Conservation (phyloP, 2,888 invertebrate species). For the Meganola albula region DNA sequence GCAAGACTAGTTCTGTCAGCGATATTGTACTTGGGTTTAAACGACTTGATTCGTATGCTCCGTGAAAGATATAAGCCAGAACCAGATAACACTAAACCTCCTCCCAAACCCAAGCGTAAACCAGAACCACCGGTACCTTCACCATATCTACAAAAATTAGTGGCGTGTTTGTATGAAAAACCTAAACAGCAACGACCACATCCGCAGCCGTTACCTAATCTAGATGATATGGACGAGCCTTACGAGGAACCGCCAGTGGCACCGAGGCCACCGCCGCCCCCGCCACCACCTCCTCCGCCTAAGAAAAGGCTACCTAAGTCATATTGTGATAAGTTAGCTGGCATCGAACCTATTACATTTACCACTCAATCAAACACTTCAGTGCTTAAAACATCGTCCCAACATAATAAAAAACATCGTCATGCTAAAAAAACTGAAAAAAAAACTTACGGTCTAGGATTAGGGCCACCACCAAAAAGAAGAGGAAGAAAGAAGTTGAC, state of each 20-base stretch:
- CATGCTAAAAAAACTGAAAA: conserved; percentile 22
- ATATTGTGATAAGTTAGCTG: conserved; percentile 56
- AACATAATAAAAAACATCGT: neutral
- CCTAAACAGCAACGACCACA: conserved; percentile 30
- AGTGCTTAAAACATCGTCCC: neutral
- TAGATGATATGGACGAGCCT: conserved; percentile 54
- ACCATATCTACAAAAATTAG: conserved; percentile 55
- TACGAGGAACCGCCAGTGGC: conserved; percentile 47
- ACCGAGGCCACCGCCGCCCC: conserved; percentile 43
- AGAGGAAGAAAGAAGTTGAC: conserved; percentile 36
- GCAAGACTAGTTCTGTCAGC: conserved; percentile 54
- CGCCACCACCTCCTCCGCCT: conserved; percentile 56
- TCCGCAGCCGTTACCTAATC: conserved; percentile 53
- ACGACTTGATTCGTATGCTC: conserved; percentile 43
- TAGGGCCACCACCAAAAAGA: conserved; percentile 17
- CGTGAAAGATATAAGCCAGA: conserved; percentile 47
- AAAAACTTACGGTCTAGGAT: conserved; percentile 46
- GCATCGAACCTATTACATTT: conserved; percentile 36
- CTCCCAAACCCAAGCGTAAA: conserved; percentile 38
- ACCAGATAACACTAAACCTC: conserved; percentile 14
- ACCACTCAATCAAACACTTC: no score
- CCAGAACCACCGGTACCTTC: conserved; percentile 36
- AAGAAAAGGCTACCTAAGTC: conserved; percentile 47
- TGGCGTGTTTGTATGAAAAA: conserved; percentile 43
- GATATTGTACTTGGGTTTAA: conserved; percentile 57